Percentiles rank a stretch among this genome's conserved stretches.
Conservation (phyloP, 2,888 invertebrate genomes). For the Papilio protenor region DNA sequence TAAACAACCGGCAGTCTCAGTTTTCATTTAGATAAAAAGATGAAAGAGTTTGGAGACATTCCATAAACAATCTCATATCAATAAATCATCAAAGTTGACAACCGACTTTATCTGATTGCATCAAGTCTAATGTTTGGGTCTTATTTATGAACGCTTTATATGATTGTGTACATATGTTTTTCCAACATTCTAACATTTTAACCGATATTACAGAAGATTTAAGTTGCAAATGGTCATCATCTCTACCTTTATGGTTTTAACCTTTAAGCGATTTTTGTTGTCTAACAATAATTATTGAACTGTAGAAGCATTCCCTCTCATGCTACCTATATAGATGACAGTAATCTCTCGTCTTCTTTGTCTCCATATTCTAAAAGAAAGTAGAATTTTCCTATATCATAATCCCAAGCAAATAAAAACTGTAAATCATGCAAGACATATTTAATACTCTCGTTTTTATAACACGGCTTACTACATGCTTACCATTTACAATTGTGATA, state of each 20-base stretch:
- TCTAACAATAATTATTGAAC: no score
- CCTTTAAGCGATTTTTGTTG: no score
- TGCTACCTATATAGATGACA: neutral
- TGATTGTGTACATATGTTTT: neutral
- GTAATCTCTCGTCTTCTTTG: no score
- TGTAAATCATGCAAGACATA: neutral
- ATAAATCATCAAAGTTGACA: neutral
- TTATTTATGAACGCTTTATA: neutral
- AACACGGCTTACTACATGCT: neutral
- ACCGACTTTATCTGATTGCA: constrained; percentile 9
- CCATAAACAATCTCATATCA: neutral
- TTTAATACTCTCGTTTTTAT: neutral
- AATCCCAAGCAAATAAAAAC: neutral
- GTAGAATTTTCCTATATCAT: neutral
- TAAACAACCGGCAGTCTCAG: neutral
- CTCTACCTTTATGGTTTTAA: neutral
- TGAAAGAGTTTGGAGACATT: neutral
- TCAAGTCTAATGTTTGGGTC: neutral
- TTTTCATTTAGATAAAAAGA: neutral
- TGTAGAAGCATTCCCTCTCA: neutral
- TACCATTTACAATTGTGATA: neutral
- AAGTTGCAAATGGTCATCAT: neutral
- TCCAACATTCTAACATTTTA: neutral
- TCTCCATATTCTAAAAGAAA: no score
- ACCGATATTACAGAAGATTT: neutral